Percentiles rank a stretch among this genome's conserved stretches.
These are phyloP conservation scores for Strigops habroptila DNA, from an alignment of 2,113 vertebrate genomes.

Conservation along the genomic window DNA sequence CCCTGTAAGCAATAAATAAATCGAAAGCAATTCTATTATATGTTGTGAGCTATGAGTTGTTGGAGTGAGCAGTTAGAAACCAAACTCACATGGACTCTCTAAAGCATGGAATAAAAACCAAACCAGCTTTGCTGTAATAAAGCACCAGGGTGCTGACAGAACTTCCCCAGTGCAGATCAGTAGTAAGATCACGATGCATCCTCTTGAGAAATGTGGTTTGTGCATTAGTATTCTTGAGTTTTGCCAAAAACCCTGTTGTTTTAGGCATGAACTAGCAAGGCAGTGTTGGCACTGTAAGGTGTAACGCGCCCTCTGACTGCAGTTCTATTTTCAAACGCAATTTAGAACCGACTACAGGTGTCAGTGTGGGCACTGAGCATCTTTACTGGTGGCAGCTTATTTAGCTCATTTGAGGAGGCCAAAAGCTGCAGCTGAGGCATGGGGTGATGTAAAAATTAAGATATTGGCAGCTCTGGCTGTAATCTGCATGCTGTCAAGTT, in stretches of 20 bases:
- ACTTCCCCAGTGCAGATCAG: background rate
- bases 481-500: background rate
- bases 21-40: background rate
- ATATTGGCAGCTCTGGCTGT: background rate
- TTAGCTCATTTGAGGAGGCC: background rate
- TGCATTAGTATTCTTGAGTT: background rate
- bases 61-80: background rate
- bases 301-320: background rate
- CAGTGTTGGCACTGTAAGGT: background rate
- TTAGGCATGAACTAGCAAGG: background rate
- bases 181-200: background rate
- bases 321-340: background rate
- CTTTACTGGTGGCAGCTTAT: background rate
- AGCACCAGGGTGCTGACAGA: background rate
- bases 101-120: fast-evolving
- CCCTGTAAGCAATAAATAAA: background rate
- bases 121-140: background rate
- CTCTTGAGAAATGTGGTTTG: background rate
- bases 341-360: background rate
- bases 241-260: background rate
- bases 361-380: background rate
- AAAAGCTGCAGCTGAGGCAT: background rate
- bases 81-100: background rate
- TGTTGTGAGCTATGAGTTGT: background rate
- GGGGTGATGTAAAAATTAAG: background rate